These are phyloP conservation scores for Volucella zonaria DNA, from an alignment of 2,888 invertebrate species.

Conservation along the genomic window DNA sequence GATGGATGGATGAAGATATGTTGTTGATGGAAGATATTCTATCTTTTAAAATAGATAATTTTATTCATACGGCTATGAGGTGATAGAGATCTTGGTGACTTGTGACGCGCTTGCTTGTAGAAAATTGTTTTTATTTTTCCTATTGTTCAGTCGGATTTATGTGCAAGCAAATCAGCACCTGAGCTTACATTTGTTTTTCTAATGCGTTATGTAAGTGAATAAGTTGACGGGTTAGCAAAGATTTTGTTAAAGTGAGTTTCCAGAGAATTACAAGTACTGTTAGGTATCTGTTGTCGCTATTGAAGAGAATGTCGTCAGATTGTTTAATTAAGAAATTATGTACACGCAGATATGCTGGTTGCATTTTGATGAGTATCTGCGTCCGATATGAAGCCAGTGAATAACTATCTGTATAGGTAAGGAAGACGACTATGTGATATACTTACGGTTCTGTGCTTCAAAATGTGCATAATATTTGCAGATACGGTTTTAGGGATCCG, in stretches of 20 bases:
- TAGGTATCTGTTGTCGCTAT: neutral
- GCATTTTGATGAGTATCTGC: too few relatives aligned
- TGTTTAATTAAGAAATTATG: too few relatives aligned
- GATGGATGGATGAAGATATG: too few relatives aligned
- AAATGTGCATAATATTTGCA: too few relatives aligned
- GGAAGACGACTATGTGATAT: too few relatives aligned
- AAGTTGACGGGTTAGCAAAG: slow-evolving; percentile 10
- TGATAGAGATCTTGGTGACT: slow-evolving; percentile 30
- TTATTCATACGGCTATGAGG: slow-evolving; percentile 9
- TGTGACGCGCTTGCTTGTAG: slow-evolving; percentile 33
- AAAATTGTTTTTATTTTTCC: slow-evolving; percentile 10
- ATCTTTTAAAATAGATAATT: slow-evolving; percentile 16
- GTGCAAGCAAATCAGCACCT: slow-evolving; percentile 27
- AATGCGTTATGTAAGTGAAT: slow-evolving; percentile 35
- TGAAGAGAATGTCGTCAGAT: too few relatives aligned
- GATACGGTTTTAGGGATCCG: too few relatives aligned
- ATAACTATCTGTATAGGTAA: too few relatives aligned
- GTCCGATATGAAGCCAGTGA: too few relatives aligned
- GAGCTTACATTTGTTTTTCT: slow-evolving; percentile 2
- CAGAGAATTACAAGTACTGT: neutral
- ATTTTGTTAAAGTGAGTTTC: slow-evolving; percentile 8
- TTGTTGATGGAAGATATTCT: slow-evolving; percentile 2
- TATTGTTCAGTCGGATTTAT: slow-evolving; percentile 30
- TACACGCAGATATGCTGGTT: too few relatives aligned
- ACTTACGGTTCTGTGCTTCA: too few relatives aligned